phyloP scores from a whole-genome alignment of 2,888 invertebrate genomes.

The Cephalotes varians region DNA sequence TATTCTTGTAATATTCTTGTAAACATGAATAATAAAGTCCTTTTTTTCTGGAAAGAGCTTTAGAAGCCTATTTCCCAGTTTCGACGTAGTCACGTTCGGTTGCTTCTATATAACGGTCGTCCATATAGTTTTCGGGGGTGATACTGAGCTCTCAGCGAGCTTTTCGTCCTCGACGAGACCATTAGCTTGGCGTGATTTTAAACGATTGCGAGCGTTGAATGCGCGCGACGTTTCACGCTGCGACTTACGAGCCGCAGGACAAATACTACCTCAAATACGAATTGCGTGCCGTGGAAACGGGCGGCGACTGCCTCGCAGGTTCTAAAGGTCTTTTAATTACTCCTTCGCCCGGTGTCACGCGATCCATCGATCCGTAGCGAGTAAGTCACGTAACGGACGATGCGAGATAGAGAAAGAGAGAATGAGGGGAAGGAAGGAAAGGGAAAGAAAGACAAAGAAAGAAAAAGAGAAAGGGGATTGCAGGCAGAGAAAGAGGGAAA shows the following conservation, averaged over 20 bases:
- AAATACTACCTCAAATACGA: constrained; percentile 49
- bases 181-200: constrained; percentile 48
- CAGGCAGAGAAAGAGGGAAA: not conserved
- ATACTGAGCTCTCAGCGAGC: constrained; percentile 34
- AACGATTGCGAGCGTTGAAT: constrained; percentile 40
- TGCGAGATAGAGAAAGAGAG: not conserved
- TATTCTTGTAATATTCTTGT: too few relatives aligned
- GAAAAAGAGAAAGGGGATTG: not conserved
- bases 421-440: not conserved
- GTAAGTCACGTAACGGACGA: constrained; percentile 33
- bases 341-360: constrained; percentile 68
- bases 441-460: not conserved
- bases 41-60: not conserved
- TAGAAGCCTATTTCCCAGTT: constrained; percentile 10
- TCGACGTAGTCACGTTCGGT: not conserved
- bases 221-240: constrained; percentile 44
- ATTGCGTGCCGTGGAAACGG: constrained; percentile 33
- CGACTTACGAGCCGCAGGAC: constrained; percentile 40
- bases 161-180: constrained; percentile 21
- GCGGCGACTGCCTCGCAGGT: constrained; percentile 30
- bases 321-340: constrained; percentile 63
- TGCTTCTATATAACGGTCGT: not conserved
- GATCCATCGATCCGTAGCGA: constrained; percentile 67
- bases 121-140: constrained; percentile 31
- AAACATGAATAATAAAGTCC: too few relatives aligned